Percentiles rank a stretch among this genome's conserved stretches.
These are phyloP conservation scores for Equus przewalskii DNA, from an alignment of 2,113 vertebrate genomes.

Conservation along the genomic window DNA sequence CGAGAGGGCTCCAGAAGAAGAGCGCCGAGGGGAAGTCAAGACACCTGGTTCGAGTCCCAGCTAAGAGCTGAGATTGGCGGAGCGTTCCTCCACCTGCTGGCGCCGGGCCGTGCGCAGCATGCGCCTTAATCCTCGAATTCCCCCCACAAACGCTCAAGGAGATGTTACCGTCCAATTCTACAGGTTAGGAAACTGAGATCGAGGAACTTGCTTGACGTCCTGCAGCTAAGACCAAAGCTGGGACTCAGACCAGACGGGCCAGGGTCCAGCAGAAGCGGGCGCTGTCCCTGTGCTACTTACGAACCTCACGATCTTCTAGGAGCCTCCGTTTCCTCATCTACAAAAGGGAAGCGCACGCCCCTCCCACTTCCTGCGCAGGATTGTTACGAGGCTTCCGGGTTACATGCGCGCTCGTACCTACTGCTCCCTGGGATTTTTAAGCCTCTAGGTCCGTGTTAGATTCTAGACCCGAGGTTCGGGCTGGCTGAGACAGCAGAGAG, in stretches of 20 bases:
- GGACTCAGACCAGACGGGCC: neutral
- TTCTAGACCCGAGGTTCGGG: neutral
- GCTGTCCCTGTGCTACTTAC: neutral
- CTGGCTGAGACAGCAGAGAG: neutral
- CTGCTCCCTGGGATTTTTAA: neutral
- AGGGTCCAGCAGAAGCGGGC: neutral
- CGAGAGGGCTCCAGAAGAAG: neutral
- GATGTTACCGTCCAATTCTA: neutral
- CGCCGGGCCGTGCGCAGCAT: accelerated
- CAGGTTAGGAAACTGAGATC: neutral
- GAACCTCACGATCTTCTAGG: neutral
- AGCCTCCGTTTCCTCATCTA: neutral
- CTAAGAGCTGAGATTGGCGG: neutral
- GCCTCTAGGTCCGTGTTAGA: neutral
- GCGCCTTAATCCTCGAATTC: neutral
- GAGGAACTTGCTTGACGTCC: neutral
- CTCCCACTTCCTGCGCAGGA: neutral
- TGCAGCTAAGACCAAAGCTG: neutral
- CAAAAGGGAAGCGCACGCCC: neutral
- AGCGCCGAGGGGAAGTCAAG: neutral
- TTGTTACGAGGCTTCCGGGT: neutral
- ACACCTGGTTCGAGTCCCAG: neutral
- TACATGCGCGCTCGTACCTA: neutral
- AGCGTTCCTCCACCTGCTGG: accelerated
- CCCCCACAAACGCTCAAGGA: neutral